Evolutionary conservation across 2,888 invertebrate species (phyloP), one percentile per base, ranked within the genome.

Genomic region (Tromatobia lineatoria): DNA sequence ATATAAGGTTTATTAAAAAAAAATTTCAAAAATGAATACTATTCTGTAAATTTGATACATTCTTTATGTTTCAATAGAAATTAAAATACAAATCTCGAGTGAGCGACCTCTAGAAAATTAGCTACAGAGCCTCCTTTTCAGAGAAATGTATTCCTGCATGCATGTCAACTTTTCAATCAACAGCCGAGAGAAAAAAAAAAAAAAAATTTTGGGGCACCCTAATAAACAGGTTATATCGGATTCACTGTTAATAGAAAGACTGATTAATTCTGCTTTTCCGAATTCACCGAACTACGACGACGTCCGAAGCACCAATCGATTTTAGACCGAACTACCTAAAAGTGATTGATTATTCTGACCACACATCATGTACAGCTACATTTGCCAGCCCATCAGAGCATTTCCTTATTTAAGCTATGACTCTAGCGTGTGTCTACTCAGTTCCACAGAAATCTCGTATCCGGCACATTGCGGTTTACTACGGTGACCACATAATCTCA

Each of bases 221-320:
- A n/a, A n/a, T n/a, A n/a, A 7, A 18, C n/a, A 50, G 18, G 0
- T 18, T n/a, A 18, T 4, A 4, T 50, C 18, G n/a, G 18, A 50
- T 50, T 7, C 7, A 18, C 18, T 50, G 25, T 8, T 25, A 13
- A 2, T 13, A 25, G 25, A 54, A 57, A 25, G 11, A 57, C 11
- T 50, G 18, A 34, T 70, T 70, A 13, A 70, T 70, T 52, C 15
- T 1, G 34, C 23, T 38, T 18, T 52, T 52, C 15, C 34, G 20
- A n/a, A 71, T 71, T 54, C 8, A 54, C 20, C 54, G 71, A 11
- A 23, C 23, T 94, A 61, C 95, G 94, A 82, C 59, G 57, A 59
- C 45, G 23, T 70, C 45, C 42, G 25, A n/a, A 11, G 42, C 10
- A n/a, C 29, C 25, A 54, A 67, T 69, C 50, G 59, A 47, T 73